A percentile compares a stretch with the other conserved stretches of the same genome.
Evolutionary conservation across 1,140 invertebrate species (phyloP).

Genomic region (Aphelinus atriplicis): DNA sequence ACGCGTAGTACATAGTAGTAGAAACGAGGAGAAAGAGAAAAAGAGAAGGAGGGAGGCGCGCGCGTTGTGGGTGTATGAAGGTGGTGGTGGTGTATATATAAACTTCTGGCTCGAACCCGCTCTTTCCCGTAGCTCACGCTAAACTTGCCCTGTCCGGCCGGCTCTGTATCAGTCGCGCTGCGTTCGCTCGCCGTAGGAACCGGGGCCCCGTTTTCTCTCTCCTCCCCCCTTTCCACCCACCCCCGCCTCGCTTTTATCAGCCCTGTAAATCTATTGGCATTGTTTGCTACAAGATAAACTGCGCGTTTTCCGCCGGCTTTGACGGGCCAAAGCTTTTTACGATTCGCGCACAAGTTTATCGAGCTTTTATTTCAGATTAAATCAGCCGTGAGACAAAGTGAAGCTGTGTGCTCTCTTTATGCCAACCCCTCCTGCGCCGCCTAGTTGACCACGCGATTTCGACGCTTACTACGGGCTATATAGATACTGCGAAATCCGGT

Average conservation of each 20-base stretch:
- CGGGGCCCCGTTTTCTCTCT: conserved; percentile 2
- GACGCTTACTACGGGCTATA: no score
- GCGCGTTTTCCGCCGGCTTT: conserved; percentile 13
- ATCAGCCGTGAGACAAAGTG: background rate
- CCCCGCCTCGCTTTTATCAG: background rate
- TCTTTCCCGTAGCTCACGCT: background rate
- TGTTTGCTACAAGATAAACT: conserved; percentile 24
- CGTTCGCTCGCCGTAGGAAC: conserved; percentile 2
- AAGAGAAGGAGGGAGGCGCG: no score
- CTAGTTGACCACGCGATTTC: no score
- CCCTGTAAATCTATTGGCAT: conserved; percentile 24
- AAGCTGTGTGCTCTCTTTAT: no score
- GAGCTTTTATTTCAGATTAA: conserved; percentile 25
- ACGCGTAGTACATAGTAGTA: conserved; percentile 35
- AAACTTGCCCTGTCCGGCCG: conserved; percentile 14
- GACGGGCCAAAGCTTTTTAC: conserved; percentile 24
- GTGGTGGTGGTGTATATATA: conserved; percentile 5
- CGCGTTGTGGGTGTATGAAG: no score
- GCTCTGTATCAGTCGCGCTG: conserved; percentile 22
- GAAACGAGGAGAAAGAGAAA: background rate
- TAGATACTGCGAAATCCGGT: no score
- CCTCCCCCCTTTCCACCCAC: conserved; percentile 19
- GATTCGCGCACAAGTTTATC: conserved; percentile 21
- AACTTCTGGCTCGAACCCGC: conserved; percentile 5
- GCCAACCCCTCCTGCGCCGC: no score